phyloP scores from a whole-genome alignment of 2,797 vertebrate genomes.

The Darevskia mixta region DNA sequence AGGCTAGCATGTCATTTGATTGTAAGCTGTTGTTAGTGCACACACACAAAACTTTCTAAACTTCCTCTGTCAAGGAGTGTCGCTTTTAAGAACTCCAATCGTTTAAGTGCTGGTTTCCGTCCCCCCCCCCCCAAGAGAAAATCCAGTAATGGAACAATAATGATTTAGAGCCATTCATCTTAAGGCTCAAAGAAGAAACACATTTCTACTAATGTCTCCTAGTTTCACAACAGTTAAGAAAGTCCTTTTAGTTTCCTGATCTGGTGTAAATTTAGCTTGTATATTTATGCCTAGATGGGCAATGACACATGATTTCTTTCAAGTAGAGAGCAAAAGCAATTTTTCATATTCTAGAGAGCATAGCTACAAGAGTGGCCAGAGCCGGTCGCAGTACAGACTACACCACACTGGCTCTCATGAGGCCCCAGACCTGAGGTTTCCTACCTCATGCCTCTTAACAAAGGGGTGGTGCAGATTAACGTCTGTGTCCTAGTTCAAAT shows the following conservation, averaged over 20 bases:
- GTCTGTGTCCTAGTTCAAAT: not conserved
- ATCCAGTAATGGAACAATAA: not conserved
- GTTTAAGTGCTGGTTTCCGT: not conserved
- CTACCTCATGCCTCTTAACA: not conserved
- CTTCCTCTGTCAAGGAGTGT: not conserved
- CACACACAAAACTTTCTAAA: not conserved
- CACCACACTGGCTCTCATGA: no score
- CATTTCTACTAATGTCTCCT: not conserved
- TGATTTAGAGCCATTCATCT: not conserved
- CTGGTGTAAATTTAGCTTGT: not conserved
- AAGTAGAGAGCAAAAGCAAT: not conserved
- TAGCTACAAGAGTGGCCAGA: not conserved
- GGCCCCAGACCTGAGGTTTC: no score
- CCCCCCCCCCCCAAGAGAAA: not conserved
- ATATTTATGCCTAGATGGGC: not conserved
- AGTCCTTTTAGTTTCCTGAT: not conserved
- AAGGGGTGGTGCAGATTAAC: not conserved
- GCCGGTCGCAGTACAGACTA: no score
- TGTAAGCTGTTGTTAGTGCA: not conserved
- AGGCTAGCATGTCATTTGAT: not conserved
- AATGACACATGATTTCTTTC: not conserved
- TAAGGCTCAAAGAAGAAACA: not conserved
- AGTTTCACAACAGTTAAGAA: not conserved
- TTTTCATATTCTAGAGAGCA: not conserved
- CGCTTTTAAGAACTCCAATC: not conserved